Evolutionary conservation across 2,797 vertebrate genomes (phyloP).

Genomic region (Pachyuromys duprasi): DNA sequence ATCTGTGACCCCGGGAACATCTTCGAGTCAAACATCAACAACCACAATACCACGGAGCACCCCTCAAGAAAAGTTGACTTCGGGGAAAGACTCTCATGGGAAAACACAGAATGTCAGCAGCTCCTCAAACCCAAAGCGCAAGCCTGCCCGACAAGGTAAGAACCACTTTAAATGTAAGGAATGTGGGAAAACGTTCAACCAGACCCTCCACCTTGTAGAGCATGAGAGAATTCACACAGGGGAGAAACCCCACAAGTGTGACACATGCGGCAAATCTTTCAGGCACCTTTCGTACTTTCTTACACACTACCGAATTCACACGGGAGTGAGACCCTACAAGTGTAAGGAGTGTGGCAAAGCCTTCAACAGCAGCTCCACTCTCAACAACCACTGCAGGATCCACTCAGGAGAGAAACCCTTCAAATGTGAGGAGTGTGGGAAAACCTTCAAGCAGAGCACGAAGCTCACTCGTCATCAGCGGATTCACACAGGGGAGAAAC

Average conservation of each 20-base stretch:
- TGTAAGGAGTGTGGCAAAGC: constrained; percentile 71
- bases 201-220: constrained; percentile 45
- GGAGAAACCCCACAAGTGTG: constrained; percentile 56
- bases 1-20: background rate
- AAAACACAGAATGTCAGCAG: background rate
- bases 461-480: constrained; percentile 65
- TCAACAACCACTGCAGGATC: constrained; percentile 57
- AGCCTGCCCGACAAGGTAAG: background rate
- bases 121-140: background rate
- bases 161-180: constrained; percentile 45
- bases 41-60: fast-evolving
- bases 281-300: constrained; percentile 60
- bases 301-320: constrained; percentile 69
- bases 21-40: background rate
- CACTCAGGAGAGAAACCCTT: constrained; percentile 74
- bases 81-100: background rate
- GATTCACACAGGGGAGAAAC: constrained; percentile 67
- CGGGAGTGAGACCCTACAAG: constrained; percentile 67
- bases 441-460: constrained; percentile 70
- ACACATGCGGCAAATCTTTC: constrained; percentile 69
- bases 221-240: constrained; percentile 50
- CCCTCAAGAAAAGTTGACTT: background rate
- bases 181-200: constrained; percentile 65
- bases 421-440: constrained; percentile 66
- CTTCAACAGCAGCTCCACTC: constrained; percentile 70